Conservation (phyloP, 2,797 vertebrate genomes). For the Trematomus bernacchii region DNA sequence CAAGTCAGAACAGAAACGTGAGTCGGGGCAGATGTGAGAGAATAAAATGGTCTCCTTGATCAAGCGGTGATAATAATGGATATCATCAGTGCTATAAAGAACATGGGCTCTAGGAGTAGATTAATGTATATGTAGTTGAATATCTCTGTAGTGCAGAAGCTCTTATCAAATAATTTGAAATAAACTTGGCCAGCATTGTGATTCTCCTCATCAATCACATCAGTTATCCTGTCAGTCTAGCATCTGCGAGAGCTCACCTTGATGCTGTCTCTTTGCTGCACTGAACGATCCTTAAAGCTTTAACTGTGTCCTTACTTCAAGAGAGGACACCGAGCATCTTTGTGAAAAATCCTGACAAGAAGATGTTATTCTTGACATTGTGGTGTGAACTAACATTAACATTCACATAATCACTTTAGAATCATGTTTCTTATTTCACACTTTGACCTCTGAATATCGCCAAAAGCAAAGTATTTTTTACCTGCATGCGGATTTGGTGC, state of each 20-base stretch:
- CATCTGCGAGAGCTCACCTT: slow-evolving; percentile 27
- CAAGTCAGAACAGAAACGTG: slow-evolving; percentile 6
- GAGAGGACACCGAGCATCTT: slow-evolving; percentile 1
- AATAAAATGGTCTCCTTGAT: slow-evolving; percentile 50
- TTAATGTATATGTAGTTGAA: slow-evolving; percentile 53
- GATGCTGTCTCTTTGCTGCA: slow-evolving; percentile 22
- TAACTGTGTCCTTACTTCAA: slow-evolving; percentile 20
- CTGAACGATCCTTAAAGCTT: slow-evolving; percentile 9
- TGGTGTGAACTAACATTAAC: neutral
- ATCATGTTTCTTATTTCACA: neutral
- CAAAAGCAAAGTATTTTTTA: neutral
- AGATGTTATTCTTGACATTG: slow-evolving; percentile 11
- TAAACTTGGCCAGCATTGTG: slow-evolving; percentile 45
- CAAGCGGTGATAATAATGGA: slow-evolving; percentile 36
- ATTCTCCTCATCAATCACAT: slow-evolving; percentile 66
- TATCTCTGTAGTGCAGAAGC: slow-evolving; percentile 66
- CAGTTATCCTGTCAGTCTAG: slow-evolving; percentile 56
- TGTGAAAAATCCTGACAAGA: slow-evolving; percentile 7
- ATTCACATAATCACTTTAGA: neutral
- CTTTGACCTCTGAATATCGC: neutral
- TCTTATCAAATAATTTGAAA: slow-evolving; percentile 78
- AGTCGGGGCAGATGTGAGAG: slow-evolving; percentile 4
- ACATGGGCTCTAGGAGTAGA: slow-evolving; percentile 35
- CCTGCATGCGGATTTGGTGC: neutral
- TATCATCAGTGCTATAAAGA: slow-evolving; percentile 48